Conservation (phyloP, 2,888 invertebrate species). For the Eristalis arbustorum region DNA sequence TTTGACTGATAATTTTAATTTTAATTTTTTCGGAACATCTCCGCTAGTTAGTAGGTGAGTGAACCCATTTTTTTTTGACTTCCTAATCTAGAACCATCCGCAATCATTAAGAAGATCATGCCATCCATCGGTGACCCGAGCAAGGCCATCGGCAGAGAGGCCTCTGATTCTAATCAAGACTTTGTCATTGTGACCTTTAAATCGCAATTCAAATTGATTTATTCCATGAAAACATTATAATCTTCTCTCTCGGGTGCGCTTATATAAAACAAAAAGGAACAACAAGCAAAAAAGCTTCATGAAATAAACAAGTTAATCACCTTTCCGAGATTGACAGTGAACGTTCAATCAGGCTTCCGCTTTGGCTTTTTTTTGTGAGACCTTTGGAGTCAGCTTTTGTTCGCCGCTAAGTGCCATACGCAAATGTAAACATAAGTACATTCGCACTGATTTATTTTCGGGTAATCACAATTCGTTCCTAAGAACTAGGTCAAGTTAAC, state of each 20-base stretch:
- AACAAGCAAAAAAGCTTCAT: conserved; percentile 9
- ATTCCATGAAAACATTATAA: conserved; percentile 11
- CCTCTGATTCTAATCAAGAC: conserved; percentile 26
- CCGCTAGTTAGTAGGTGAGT: conserved; percentile 22
- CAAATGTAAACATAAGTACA: too few species aligned
- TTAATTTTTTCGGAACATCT: conserved; percentile 2
- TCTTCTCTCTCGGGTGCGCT: conserved; percentile 5
- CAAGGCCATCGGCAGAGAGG: not conserved
- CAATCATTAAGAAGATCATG: not conserved
- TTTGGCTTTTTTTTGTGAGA: not conserved
- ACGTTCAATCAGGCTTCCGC: conserved; percentile 44
- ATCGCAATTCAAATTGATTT: conserved; percentile 18
- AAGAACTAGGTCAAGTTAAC: not conserved
- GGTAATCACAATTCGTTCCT: not conserved
- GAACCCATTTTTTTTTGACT: not conserved
- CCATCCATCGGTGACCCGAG: not conserved
- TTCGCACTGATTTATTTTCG: not conserved
- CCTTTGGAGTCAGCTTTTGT: conserved; percentile 16
- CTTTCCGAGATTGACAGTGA: conserved; percentile 57
- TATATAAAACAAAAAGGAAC: conserved; percentile 7
- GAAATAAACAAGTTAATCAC: conserved; percentile 67
- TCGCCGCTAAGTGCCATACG: not conserved
- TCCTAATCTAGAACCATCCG: not conserved
- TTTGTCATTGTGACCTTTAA: conserved; percentile 45
- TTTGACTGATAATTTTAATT: conserved; percentile 37